Evolutionary conservation across 1,140 invertebrate genomes (phyloP).

Genomic region (Pseudomyrmex dendroicus): DNA sequence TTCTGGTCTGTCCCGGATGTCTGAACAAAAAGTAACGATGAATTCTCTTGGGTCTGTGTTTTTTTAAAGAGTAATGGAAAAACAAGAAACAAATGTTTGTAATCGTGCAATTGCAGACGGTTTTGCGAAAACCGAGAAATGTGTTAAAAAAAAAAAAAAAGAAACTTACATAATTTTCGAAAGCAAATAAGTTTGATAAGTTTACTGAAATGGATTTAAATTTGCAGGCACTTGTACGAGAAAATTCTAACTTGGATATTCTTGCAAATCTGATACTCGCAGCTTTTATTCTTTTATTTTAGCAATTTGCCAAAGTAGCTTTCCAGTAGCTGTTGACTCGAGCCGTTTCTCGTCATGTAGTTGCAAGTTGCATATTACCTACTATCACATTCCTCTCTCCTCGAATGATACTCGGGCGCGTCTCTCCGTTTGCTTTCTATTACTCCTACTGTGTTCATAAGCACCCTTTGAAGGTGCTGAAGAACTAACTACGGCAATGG

Average conservation of each 20-base stretch:
- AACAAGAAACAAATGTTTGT: not conserved
- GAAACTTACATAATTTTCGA: not conserved
- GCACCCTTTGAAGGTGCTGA: not conserved
- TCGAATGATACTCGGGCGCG: not conserved
- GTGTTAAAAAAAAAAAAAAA: not conserved
- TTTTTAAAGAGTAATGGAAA: not conserved
- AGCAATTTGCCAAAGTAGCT: not conserved
- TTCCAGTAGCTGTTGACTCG: not conserved
- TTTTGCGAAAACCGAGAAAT: not conserved
- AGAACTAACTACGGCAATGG: conserved; percentile 20
- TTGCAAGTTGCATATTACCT: not conserved
- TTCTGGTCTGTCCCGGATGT: conserved; percentile 21
- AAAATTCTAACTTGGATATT: not conserved
- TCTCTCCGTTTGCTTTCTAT: conserved; percentile 7
- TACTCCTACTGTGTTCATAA: not conserved
- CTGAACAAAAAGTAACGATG: conserved; percentile 37
- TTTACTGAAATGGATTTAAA: not conserved
- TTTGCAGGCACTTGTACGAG: not conserved
- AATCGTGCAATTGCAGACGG: not conserved
- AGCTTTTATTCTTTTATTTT: not conserved
- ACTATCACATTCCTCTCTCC: not conserved
- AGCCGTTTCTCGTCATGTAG: not conserved
- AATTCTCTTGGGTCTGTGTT: not conserved
- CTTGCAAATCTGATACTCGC: not conserved
- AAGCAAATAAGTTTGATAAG: not conserved